A percentile compares a stretch with the other conserved stretches of the same genome.
Conservation (phyloP, 2,888 invertebrate species). For the Ormyrus thymus region DNA sequence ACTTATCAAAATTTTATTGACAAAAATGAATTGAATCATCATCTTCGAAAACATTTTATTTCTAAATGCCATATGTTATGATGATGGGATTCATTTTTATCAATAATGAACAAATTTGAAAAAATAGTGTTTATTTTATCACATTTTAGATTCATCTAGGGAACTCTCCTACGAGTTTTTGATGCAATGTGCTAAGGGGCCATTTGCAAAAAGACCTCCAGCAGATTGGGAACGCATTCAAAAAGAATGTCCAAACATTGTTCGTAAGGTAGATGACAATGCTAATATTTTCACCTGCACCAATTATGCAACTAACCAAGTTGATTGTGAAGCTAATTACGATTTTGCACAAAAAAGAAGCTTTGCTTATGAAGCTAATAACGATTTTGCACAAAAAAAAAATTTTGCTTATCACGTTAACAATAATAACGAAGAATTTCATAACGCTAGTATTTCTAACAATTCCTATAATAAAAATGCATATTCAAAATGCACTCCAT, state of each 20-base stretch:
- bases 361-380: background rate
- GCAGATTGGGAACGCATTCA: slow-evolving; percentile 77
- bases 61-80: no score
- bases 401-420: no score
- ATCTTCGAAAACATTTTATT: background rate
- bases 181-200: slow-evolving; percentile 77
- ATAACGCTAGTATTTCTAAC: background rate
- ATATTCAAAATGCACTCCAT: background rate
- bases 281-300: slow-evolving; percentile 58
- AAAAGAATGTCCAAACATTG: slow-evolving; percentile 76
- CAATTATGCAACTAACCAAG: background rate
- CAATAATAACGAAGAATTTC: no score
- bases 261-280: slow-evolving; percentile 76
- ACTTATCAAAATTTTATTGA: background rate
- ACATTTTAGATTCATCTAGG: slow-evolving; percentile 62
- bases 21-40: background rate
- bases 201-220: slow-evolving; percentile 76
- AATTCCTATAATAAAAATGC: background rate
- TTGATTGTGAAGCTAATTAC: background rate
- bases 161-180: slow-evolving; percentile 75
- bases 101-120: no score
- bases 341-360: no score
- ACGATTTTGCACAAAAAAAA: no score
- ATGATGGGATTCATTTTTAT: no score
- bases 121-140: background rate